Percentiles rank a stretch among this genome's conserved stretches.
Evolutionary conservation across 2,888 invertebrate genomes (phyloP).

Genomic region (Cephus pygmeus): DNA sequence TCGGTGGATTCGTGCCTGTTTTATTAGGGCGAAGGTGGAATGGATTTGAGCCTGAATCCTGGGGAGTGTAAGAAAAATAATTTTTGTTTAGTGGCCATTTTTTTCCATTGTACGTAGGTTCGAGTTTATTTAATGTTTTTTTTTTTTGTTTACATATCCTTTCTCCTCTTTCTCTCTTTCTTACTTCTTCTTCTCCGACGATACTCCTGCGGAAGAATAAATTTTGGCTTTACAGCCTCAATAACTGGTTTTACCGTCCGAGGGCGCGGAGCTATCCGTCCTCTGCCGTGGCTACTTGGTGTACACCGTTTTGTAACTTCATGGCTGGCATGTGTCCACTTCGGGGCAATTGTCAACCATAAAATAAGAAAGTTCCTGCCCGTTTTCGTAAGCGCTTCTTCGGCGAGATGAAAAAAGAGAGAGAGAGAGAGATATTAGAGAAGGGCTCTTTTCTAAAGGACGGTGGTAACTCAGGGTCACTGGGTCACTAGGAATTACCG

Average conservation of each 20-base stretch:
- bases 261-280: not conserved
- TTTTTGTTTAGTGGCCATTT: not conserved
- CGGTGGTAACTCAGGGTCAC: conserved; percentile 25
- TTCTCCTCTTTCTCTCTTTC: not conserved
- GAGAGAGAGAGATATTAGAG: not conserved
- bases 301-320: not conserved
- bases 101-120: not conserved
- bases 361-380: not conserved
- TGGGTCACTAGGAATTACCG: conserved; percentile 42
- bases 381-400: not conserved
- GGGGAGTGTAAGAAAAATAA: not conserved
- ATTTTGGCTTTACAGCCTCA: not conserved
- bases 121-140: not conserved
- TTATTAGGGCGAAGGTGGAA: not conserved
- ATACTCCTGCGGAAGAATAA: not conserved
- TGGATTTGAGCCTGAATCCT: not conserved
- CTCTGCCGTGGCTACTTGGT: not conserved
- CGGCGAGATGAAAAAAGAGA: not conserved
- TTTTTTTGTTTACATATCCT: not conserved
- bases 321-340: not conserved
- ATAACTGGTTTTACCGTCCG: not conserved
- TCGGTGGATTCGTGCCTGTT: not conserved
- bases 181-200: not conserved
- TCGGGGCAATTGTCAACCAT: not conserved
- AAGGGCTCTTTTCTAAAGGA: not conserved